A percentile compares a stretch with the other conserved stretches of the same genome.
Evolutionary conservation across 2,113 vertebrate species (phyloP).

Genomic region (Noturus placidus): DNA sequence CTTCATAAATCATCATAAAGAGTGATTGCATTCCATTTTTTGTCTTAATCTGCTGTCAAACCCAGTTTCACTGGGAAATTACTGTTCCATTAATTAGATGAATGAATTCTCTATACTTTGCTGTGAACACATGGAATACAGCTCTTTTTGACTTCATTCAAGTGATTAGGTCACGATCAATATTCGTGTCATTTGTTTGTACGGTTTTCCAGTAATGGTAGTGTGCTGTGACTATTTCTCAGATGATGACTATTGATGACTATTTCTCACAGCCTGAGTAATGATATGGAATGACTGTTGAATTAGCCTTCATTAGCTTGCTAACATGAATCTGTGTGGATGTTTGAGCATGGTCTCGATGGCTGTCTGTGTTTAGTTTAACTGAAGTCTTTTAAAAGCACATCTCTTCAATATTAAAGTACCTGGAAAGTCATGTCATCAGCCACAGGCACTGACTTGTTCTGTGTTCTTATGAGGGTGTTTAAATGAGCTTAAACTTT

Average conservation of each 20-base stretch:
- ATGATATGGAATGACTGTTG: constrained; percentile 47
- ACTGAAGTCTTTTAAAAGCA: constrained; percentile 11
- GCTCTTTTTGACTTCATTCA: constrained; percentile 19
- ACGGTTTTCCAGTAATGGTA: background rate
- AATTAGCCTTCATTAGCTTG: constrained; percentile 42
- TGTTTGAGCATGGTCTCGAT: constrained; percentile 21
- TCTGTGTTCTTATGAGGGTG: background rate
- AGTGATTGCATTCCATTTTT: constrained; percentile 10
- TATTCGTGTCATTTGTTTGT: constrained; percentile 21
- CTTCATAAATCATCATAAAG: constrained; percentile 36
- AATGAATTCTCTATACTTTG: constrained; percentile 10
- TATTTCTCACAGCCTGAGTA: constrained; percentile 39
- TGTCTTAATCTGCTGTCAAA: constrained; percentile 20
- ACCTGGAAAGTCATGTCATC: background rate
- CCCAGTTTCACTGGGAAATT: constrained; percentile 12
- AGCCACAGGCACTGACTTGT: background rate
- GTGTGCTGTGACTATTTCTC: background rate
- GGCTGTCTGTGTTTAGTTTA: background rate
- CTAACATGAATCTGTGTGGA: constrained; percentile 33
- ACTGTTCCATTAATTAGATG: constrained; percentile 20
- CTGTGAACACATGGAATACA: background rate
- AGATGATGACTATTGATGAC: constrained; percentile 29
- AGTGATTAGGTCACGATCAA: constrained; percentile 14
- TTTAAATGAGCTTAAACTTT: constrained; percentile 15
- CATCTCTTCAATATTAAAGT: constrained; percentile 22